A percentile compares a stretch with the other conserved stretches of the same genome.
phyloP scores from a whole-genome alignment of 2,888 invertebrate genomes.

The Liopterus haemorrhoidalis region DNA sequence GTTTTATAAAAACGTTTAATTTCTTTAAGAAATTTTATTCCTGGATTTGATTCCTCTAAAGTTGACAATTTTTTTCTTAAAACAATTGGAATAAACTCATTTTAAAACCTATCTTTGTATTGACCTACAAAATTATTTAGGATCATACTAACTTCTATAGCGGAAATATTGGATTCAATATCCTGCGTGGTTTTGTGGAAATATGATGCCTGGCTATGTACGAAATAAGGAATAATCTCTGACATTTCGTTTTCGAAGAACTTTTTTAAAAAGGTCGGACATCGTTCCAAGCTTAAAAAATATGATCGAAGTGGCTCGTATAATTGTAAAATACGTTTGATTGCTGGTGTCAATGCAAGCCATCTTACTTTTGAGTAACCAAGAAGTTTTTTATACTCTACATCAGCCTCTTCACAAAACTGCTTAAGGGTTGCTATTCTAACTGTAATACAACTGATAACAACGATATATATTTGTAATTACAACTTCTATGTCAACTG shows the following conservation, averaged over 20 bases:
- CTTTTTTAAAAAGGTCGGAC: conserved; percentile 32
- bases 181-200: conserved; percentile 28
- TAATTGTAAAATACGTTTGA: conserved; percentile 32
- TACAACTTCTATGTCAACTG: conserved; percentile 32
- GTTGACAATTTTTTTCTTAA: conserved; percentile 50
- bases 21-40: conserved; percentile 21
- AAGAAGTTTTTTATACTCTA: conserved; percentile 32
- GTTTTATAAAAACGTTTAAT: conserved; percentile 20
- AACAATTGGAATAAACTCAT: conserved; percentile 45
- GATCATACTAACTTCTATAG: conserved; percentile 28
- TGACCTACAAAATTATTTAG: conserved; percentile 27
- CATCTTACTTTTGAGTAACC: conserved; percentile 33
- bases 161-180: conserved; percentile 30
- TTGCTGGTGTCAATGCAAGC: conserved; percentile 31
- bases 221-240: conserved; percentile 32
- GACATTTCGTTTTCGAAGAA: conserved; percentile 33
- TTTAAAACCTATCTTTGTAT: conserved; percentile 26
- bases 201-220: conserved; percentile 31
- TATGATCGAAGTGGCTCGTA: conserved; percentile 33
- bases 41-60: conserved; percentile 43
- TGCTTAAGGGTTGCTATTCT: conserved; percentile 31
- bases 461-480: too few relatives aligned
- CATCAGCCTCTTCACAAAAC: conserved; percentile 31
- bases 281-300: conserved; percentile 35
- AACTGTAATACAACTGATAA: conserved; percentile 32